These are phyloP conservation scores for Romanogobio albipinnatus DNA, from an alignment of 2,113 vertebrate genomes.

Conservation along the genomic window DNA sequence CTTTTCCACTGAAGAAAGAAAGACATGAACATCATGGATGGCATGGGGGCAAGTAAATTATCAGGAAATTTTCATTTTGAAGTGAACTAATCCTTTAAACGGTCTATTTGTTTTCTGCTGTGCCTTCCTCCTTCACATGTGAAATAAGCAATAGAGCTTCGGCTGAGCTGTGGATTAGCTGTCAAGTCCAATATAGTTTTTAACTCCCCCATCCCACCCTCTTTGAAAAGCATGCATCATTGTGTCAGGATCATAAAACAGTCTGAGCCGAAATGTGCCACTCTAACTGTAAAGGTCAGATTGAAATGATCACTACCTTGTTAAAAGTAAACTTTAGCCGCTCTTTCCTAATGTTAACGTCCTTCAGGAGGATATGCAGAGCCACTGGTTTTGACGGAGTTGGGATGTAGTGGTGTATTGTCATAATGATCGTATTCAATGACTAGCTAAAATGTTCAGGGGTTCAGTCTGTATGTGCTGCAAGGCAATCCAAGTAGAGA, in stretches of 20 bases:
- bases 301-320: constrained; percentile 1
- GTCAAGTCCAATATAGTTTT: neutral
- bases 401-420: neutral
- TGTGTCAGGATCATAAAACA: constrained; percentile 3
- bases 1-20: no score
- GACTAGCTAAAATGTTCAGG: neutral
- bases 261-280: neutral
- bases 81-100: no score
- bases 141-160: neutral
- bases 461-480: neutral
- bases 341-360: neutral
- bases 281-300: constrained; percentile 13
- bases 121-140: neutral
- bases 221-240: constrained; percentile 1
- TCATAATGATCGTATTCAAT: neutral
- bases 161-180: neutral
- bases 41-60: no score
- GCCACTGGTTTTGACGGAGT: neutral
- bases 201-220: neutral
- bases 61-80: no score
- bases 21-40: no score
- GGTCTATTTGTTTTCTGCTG: neutral
- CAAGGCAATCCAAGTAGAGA: neutral
- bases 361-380: neutral
- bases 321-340: neutral